Evolutionary conservation across 1,140 invertebrate genomes (phyloP).

Genomic region (Ips nitidus): DNA sequence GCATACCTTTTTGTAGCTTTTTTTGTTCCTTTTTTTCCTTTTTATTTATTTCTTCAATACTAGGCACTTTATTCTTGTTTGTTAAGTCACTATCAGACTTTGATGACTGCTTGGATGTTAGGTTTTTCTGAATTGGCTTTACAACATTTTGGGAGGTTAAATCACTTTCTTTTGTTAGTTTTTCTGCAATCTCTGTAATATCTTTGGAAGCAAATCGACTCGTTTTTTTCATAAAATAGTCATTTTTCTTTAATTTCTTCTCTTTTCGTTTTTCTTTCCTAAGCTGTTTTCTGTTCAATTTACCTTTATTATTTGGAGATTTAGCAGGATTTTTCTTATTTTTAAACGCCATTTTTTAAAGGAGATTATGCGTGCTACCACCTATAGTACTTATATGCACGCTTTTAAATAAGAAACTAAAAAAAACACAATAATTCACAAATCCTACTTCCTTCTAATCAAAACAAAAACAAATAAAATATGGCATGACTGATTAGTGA

Average conservation of each 20-base stretch:
- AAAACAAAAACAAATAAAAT: too few species aligned
- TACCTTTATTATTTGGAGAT: not conserved
- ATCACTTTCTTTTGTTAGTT: not conserved
- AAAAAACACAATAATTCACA: too few species aligned
- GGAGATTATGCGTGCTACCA: not conserved
- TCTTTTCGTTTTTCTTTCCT: slow-evolving; percentile 61
- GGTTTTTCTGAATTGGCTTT: too few species aligned
- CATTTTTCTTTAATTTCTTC: slow-evolving; percentile 57
- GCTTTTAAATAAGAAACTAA: too few species aligned
- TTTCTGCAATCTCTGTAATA: not conserved
- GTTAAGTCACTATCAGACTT: too few species aligned
- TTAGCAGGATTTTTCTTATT: not conserved
- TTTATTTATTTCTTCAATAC: slow-evolving; percentile 46
- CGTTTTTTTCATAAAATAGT: slow-evolving; percentile 50
- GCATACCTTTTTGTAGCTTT: slow-evolving; percentile 58
- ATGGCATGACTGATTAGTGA: too few species aligned
- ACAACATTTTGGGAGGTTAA: too few species aligned
- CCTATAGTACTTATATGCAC: too few species aligned
- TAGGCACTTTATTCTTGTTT: not conserved
- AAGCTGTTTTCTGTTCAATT: slow-evolving; percentile 57
- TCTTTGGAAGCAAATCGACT: slow-evolving; percentile 1
- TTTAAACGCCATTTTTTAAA: not conserved
- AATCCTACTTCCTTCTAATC: too few species aligned
- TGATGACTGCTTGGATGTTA: too few species aligned
- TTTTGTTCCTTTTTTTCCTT: slow-evolving; percentile 54